Conservation (phyloP, 2,113 vertebrate genomes). For the Otocyon megalotis region DNA sequence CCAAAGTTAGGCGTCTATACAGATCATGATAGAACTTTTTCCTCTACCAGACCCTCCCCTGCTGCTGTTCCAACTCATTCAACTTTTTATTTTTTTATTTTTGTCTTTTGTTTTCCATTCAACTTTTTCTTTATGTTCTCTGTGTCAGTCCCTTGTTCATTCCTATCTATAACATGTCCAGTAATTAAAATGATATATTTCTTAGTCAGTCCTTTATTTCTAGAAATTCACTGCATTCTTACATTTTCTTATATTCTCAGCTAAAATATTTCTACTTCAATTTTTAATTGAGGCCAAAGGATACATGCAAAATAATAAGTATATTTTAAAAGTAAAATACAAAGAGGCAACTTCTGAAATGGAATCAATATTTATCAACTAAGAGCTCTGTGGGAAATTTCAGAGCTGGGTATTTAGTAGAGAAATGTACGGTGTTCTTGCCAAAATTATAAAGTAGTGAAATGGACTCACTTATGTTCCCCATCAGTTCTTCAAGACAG, state of each 20-base stretch:
- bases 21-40: background rate
- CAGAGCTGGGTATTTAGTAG: background rate
- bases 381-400: background rate
- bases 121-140: background rate
- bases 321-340: constrained; percentile 14
- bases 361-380: background rate
- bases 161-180: background rate
- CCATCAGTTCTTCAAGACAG: background rate
- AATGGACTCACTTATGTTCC: background rate
- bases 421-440: background rate
- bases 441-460: background rate
- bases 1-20: background rate
- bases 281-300: constrained; percentile 15
- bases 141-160: background rate
- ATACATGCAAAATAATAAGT: background rate
- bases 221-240: background rate
- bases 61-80: background rate
- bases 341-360: background rate
- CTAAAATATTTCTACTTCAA: background rate
- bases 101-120: too few species aligned
- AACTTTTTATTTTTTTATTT: background rate
- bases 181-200: background rate
- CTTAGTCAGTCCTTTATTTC: background rate
- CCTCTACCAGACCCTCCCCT: too few species aligned
- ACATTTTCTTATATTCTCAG: background rate